These are phyloP conservation scores for Heliocidaris tuberculata DNA, from an alignment of 35 echinoderm and acorn worm species.

Conservation along the genomic window DNA sequence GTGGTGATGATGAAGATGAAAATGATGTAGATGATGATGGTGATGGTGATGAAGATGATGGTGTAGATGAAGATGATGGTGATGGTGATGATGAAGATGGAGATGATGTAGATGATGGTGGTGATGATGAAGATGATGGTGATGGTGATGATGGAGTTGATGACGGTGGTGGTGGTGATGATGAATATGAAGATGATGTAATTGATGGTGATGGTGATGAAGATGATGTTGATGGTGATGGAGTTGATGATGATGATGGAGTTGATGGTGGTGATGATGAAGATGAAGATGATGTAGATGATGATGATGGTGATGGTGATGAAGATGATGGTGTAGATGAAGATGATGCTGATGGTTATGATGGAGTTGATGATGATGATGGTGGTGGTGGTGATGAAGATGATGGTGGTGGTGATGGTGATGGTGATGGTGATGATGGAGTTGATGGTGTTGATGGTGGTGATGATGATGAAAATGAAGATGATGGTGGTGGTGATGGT, in stretches of 20 bases:
- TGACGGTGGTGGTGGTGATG: not conserved
- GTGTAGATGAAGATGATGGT: too few relatives aligned
- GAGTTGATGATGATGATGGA: not conserved
- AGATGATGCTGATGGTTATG: not conserved
- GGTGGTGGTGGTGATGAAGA: not conserved
- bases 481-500: too few relatives aligned
- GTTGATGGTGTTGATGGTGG: too few relatives aligned
- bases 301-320: not conserved
- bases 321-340: not conserved
- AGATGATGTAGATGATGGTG: too few relatives aligned
- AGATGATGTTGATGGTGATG: not conserved
- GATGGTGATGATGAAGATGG: too few relatives aligned
- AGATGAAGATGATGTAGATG: not conserved
- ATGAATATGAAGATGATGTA: not conserved
- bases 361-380: not conserved
- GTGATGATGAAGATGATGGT: not conserved
- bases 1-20: too few relatives aligned
- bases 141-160: not conserved
- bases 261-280: not conserved
- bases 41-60: too few relatives aligned
- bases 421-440: not conserved
- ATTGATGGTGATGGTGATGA: not conserved
- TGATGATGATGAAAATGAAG: not conserved
- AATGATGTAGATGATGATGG: too few relatives aligned
- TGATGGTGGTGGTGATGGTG: not conserved